phyloP scores from a whole-genome alignment of 2,113 vertebrate genomes.

The Prolemur simus region DNA sequence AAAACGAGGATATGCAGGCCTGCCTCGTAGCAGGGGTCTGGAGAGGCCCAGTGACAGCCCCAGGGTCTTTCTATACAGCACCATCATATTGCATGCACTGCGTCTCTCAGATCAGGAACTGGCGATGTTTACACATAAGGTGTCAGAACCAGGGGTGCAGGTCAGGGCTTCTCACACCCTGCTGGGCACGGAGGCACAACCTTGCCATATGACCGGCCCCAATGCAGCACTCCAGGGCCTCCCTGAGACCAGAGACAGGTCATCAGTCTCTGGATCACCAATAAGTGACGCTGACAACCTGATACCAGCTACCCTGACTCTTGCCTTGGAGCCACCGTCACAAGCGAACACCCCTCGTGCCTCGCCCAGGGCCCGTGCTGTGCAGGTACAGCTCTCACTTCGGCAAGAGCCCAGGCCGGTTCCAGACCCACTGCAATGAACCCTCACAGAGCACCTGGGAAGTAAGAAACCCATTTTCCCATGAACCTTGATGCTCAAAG shows the following conservation, averaged over 20 bases:
- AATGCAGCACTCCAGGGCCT: too few relatives aligned
- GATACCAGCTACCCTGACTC: neutral
- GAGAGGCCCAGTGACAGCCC: neutral
- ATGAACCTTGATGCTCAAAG: neutral
- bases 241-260: neutral
- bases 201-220: neutral
- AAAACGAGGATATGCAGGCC: neutral
- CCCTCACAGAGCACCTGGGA: neutral
- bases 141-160: neutral
- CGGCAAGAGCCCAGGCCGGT: neutral
- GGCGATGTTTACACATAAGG: neutral
- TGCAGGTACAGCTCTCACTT: neutral
- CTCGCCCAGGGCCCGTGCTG: neutral
- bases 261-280: neutral
- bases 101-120: neutral
- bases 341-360: too few relatives aligned
- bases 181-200: neutral
- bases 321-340: rapidly evolving
- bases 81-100: rapidly evolving
- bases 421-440: neutral
- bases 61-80: neutral
- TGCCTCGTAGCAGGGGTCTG: neutral
- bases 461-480: neutral
- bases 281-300: neutral
- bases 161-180: neutral